phyloP scores from a whole-genome alignment of 1,140 invertebrate genomes.

The Mamestra configurata region DNA sequence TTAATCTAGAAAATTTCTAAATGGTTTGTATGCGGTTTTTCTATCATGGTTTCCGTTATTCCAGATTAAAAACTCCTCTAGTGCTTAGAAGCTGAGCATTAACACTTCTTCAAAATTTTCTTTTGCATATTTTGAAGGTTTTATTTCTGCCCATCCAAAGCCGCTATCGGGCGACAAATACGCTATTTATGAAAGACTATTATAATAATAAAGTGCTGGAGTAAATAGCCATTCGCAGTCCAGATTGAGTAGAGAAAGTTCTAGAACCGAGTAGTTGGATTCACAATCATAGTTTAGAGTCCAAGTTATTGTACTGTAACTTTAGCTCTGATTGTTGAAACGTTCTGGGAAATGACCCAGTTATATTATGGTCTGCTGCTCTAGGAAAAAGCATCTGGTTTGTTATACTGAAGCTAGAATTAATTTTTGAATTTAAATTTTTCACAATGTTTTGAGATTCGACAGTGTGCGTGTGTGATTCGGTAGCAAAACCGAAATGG shows the following conservation, averaged over 20 bases:
- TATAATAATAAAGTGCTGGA: slow-evolving; percentile 2
- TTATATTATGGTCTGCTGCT: neutral
- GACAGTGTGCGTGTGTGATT: neutral
- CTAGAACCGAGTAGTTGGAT: neutral
- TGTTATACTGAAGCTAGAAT: neutral
- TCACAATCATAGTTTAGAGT: slow-evolving; percentile 27
- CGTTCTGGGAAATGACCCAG: neutral
- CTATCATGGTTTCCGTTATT: too few relatives aligned
- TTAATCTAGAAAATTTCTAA: too few relatives aligned
- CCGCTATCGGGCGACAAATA: neutral
- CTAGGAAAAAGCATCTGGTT: neutral
- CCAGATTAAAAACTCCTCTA: too few relatives aligned
- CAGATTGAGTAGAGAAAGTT: slow-evolving; percentile 8
- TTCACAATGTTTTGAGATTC: neutral
- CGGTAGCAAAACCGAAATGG: too few relatives aligned
- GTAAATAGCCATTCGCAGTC: neutral
- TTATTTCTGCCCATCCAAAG: too few relatives aligned
- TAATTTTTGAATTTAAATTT: neutral
- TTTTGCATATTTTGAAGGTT: too few relatives aligned
- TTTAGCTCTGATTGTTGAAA: slow-evolving; percentile 20
- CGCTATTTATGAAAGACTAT: neutral
- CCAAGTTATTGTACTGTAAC: slow-evolving; percentile 11
- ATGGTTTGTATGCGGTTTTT: too few relatives aligned
- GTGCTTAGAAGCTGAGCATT: too few relatives aligned
- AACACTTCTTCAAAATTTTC: too few relatives aligned